Evolutionary conservation across 1,140 invertebrate genomes (phyloP), one percentile per base, ranked within the genome.

Genomic region (Drosophila nasuta): DNA sequence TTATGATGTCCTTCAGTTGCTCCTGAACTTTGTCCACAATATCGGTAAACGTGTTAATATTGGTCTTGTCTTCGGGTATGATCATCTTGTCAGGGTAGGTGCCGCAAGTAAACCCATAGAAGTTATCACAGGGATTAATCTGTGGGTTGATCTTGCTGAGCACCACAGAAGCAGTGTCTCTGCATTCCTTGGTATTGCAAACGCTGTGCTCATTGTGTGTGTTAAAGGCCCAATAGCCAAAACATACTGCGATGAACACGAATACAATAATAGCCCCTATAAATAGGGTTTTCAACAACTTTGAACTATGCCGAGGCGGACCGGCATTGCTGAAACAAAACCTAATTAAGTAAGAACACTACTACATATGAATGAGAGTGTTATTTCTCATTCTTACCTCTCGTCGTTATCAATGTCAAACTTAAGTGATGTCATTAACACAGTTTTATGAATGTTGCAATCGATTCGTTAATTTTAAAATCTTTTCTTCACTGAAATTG

Each of bases 41-140:
- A 35, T 96, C 94, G 25, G 95, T 96, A 92, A 97, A 97, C 0
- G 96, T 95, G 66, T 96, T 97, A 3, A 97, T 94, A 8, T 5
- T 95, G 0, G 96, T 95, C 91, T 96, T 96, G 82, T 97, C 96
- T 69, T 97, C 96, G 0, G 96, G 96, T 49, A 97, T 97, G n/a
- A 94, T 94, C 1, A 95, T 95, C 41, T 94, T 95, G 65, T 95
- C 94, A 3, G 96, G 90, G 92, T 96, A 97, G 2, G 94, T 94
- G 5, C 97, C 96, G 81, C 97, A 97, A 0, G 96, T 94, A 76
- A 97, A 98, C 72, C 85, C 80, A 91, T 98, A 98, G 93, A 98
- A 99, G 91, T 98, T 97, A 68, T 97, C 95, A 86, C 98, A 99
- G 0, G 98, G 98, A 81, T 98, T 95, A 0, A 96, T 95, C 8